Conservation (phyloP, 2,888 invertebrate species). For the Eledona agricola region DNA sequence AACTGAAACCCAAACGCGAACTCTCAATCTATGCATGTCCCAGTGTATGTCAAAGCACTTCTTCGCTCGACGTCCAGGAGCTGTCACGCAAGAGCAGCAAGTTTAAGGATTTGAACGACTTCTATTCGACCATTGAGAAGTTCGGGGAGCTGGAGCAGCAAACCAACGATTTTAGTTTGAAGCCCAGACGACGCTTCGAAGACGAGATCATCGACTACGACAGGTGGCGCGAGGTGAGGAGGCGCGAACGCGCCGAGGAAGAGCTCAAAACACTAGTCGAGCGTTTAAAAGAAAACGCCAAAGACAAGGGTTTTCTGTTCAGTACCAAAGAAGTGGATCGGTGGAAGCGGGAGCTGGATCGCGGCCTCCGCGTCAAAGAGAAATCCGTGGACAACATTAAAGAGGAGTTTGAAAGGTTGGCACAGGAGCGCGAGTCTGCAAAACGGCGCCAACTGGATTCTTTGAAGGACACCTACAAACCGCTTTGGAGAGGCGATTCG, state of each 20-base stretch:
- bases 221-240: slow-evolving; percentile 83
- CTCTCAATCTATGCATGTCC: slow-evolving; percentile 42
- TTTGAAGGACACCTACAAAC: slow-evolving; percentile 77
- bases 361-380: slow-evolving; percentile 82
- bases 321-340: slow-evolving; percentile 78
- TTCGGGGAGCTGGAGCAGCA: slow-evolving; percentile 83
- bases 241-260: slow-evolving; percentile 81
- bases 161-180: slow-evolving; percentile 69
- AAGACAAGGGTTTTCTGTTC: slow-evolving; percentile 84
- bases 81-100: slow-evolving; percentile 77
- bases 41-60: slow-evolving; percentile 61
- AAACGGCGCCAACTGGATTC: slow-evolving; percentile 61
- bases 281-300: slow-evolving; percentile 81
- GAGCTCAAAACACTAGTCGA: slow-evolving; percentile 80
- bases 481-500: slow-evolving; percentile 84
- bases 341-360: slow-evolving; percentile 80
- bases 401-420: slow-evolving; percentile 75
- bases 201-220: slow-evolving; percentile 88
- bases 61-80: slow-evolving; percentile 69
- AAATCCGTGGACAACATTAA: slow-evolving; percentile 88
- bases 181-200: slow-evolving; percentile 76
- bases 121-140: slow-evolving; percentile 86
- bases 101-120: slow-evolving; percentile 85
- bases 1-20: slow-evolving; percentile 37
- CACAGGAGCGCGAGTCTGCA: slow-evolving; percentile 64